Base-by-base conservation (phyloP, 2,888 invertebrate species). In the Drosophila seclusa region DNA sequence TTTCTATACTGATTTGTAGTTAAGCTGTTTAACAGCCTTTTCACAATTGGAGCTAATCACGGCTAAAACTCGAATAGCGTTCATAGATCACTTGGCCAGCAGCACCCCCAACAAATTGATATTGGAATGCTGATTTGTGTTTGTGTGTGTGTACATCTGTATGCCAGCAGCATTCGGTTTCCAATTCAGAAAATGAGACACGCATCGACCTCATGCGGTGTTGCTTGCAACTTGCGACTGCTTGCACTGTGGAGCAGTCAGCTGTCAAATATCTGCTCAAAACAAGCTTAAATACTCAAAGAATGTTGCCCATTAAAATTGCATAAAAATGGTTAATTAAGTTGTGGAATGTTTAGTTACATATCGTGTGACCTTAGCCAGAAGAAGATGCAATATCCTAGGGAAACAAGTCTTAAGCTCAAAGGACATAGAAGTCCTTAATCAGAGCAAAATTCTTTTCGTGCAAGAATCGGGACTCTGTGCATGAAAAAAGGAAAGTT, bases 41-140 rank as follows among this genome's bases (percentile, higher is more conserved):
- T 61, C 69, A 86, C 83, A 86, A 91, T 85, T 76, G 73, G 67
- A 68, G 50, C 83, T 90, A 90, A 90, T 90, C 90, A 76, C 59
- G 61, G 49, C 64, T 75, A 68, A 80, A 79, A 74, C 82, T 84
- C 87, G 84, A 91, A 90, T 84, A 90, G 78, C 68, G 76, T 69
- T 69, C 81, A 67, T 68, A 66, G 65, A 83, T 80, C 69, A 75
- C 16, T 2, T 6, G 36, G 6, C 18, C n/a, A 24, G 52, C 57
- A 29, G 34, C 65, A 11, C 64, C 50, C 48, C 21, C 45, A n/a
- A 24, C 58, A 11, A 66, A 59, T 70, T 62, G 62, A 42, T 69
- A 63, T 66, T 61, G 55, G 48, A 53, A 67, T 45, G 73, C 5
- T 32, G 54, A 73, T 68, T 54, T 59, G 78, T 67, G 36, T 40